Conservation (phyloP, 2,888 invertebrate species). For the Phengaris alcon region DNA sequence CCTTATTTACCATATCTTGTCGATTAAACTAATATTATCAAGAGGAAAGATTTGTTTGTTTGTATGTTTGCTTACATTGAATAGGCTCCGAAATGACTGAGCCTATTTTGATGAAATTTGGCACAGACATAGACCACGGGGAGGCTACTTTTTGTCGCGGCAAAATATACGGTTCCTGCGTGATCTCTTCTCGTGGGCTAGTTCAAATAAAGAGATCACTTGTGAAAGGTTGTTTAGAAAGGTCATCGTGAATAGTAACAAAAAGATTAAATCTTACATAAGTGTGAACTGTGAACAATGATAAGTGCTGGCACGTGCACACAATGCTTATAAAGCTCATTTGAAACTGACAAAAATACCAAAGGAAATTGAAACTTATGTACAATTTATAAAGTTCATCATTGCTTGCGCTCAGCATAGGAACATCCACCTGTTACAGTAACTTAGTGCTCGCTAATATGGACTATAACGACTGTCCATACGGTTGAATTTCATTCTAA, state of each 20-base stretch:
- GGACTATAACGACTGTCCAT: neutral
- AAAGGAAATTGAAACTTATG: neutral
- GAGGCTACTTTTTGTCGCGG: too few species aligned
- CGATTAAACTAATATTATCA: neutral
- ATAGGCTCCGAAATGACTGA: too few species aligned
- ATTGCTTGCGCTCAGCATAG: neutral
- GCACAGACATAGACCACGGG: too few species aligned
- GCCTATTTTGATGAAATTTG: too few species aligned
- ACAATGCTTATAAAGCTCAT: neutral
- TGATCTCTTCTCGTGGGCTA: neutral
- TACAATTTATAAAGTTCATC: neutral
- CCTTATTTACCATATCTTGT: too few species aligned
- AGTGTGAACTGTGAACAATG: slow-evolving; percentile 2
- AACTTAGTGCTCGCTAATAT: neutral
- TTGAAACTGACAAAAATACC: too few species aligned
- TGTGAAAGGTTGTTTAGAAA: neutral
- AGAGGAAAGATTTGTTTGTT: too few species aligned
- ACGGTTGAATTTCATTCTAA: neutral
- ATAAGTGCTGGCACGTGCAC: neutral
- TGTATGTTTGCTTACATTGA: too few species aligned
- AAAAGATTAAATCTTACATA: slow-evolving; percentile 5
- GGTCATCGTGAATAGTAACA: neutral
- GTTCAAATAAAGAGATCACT: neutral
- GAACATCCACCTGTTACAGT: neutral
- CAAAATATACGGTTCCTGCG: too few species aligned